A percentile compares a stretch with the other conserved stretches of the same genome.
phyloP scores from a whole-genome alignment of 2,797 vertebrate genomes.

The Rhinophrynus dorsalis region DNA sequence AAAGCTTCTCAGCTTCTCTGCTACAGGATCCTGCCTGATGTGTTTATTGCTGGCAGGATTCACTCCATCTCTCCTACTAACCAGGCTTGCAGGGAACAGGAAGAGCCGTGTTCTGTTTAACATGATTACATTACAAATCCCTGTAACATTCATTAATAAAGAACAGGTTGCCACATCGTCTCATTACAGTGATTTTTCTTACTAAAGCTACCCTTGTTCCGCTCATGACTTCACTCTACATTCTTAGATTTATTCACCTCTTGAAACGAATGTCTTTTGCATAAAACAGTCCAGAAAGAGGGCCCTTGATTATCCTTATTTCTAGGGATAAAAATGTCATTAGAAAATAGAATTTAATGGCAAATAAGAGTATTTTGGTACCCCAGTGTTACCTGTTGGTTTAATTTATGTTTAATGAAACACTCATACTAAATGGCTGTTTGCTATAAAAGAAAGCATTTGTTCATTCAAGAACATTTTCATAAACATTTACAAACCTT shows the following conservation, averaged over 20 bases:
- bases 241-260: neutral
- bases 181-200: slow-evolving; percentile 31
- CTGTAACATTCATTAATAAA: slow-evolving; percentile 60
- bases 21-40: slow-evolving; percentile 39
- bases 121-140: slow-evolving; percentile 63
- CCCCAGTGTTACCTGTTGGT: too few relatives aligned
- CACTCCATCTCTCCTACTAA: slow-evolving; percentile 51
- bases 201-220: slow-evolving; percentile 16
- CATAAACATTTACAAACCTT: too few relatives aligned
- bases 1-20: slow-evolving; percentile 43
- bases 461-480: too few relatives aligned
- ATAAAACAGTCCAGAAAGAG: neutral
- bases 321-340: too few relatives aligned
- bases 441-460: too few relatives aligned
- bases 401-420: too few relatives aligned
- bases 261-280: neutral
- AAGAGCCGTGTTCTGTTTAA: slow-evolving; percentile 60
- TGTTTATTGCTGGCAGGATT: slow-evolving; percentile 52
- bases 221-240: neutral
- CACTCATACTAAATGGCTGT: too few relatives aligned
- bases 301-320: neutral
- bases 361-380: too few relatives aligned
- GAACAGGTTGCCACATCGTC: slow-evolving; percentile 55
- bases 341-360: too few relatives aligned
- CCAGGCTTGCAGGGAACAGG: slow-evolving; percentile 63